These are phyloP conservation scores for Diachasma alloeum DNA, from an alignment of 1,140 invertebrate genomes.

Conservation along the genomic window DNA sequence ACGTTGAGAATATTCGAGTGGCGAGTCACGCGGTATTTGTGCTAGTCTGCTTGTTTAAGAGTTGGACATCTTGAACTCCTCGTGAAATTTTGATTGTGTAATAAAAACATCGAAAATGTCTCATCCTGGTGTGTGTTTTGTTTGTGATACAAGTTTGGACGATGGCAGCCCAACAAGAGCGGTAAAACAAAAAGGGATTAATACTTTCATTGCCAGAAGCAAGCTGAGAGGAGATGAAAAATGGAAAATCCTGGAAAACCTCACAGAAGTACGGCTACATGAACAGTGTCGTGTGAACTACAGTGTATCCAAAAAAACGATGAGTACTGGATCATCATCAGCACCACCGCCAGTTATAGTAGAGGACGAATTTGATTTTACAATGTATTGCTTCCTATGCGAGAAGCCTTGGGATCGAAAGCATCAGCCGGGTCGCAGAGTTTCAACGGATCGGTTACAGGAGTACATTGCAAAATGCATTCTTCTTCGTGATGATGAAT, in stretches of 20 bases:
- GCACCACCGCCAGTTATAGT: neutral
- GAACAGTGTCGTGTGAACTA: neutral
- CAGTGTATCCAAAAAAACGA: neutral
- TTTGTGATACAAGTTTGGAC: neutral
- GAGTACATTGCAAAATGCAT: neutral
- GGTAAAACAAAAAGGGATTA: too few species aligned
- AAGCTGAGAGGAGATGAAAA: too few species aligned
- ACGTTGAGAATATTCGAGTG: too few species aligned
- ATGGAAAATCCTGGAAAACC: too few species aligned
- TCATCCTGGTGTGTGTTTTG: neutral
- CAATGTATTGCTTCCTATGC: neutral
- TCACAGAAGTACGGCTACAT: too few species aligned
- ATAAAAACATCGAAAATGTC: neutral
- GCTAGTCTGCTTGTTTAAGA: too few species aligned
- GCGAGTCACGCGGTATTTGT: too few species aligned
- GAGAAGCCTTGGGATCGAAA: neutral
- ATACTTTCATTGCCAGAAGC: too few species aligned
- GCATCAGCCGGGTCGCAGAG: neutral
- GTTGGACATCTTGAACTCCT: too few species aligned
- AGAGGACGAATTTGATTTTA: neutral
- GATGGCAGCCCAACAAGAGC: neutral
- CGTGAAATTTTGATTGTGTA: too few species aligned
- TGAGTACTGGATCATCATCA: neutral
- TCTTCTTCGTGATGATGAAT: neutral
- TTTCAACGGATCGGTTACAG: neutral